Percentiles rank a stretch among this genome's conserved stretches.
phyloP scores from a whole-genome alignment of 1,140 invertebrate species.

The Archivesica marissinica region DNA sequence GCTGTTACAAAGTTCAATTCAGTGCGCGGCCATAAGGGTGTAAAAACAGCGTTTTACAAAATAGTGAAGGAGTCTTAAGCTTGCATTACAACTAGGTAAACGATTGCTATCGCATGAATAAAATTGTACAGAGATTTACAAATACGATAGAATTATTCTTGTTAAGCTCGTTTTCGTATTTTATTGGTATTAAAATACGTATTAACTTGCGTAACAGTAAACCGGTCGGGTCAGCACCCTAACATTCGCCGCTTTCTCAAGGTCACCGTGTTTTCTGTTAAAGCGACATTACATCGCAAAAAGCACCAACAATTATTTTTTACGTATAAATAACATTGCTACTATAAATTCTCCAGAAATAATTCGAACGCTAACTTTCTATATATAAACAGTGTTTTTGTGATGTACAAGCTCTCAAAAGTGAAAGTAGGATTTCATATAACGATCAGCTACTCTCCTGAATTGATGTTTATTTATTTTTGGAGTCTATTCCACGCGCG shows the following conservation, averaged over 20 bases:
- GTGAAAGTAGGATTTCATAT: too few species aligned
- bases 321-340: too few species aligned
- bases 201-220: not conserved
- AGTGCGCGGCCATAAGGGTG: not conserved
- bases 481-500: too few species aligned
- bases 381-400: too few species aligned
- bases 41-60: not conserved
- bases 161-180: not conserved
- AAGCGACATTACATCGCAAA: too few species aligned
- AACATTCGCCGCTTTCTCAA: not conserved
- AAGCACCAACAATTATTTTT: too few species aligned
- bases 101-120: not conserved
- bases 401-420: too few species aligned
- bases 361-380: too few species aligned
- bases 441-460: too few species aligned
- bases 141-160: not conserved
- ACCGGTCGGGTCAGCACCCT: not conserved
- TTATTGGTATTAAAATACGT: not conserved
- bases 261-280: too few species aligned
- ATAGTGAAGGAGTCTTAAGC: slow-evolving; percentile 11
- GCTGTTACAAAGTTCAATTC: slow-evolving; percentile 1
- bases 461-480: too few species aligned
- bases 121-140: not conserved
- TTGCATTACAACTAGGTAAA: not conserved
- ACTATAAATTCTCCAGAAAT: too few species aligned